phyloP scores from a whole-genome alignment of 2,888 invertebrate genomes.

The Troglohyphantes excavatus region DNA sequence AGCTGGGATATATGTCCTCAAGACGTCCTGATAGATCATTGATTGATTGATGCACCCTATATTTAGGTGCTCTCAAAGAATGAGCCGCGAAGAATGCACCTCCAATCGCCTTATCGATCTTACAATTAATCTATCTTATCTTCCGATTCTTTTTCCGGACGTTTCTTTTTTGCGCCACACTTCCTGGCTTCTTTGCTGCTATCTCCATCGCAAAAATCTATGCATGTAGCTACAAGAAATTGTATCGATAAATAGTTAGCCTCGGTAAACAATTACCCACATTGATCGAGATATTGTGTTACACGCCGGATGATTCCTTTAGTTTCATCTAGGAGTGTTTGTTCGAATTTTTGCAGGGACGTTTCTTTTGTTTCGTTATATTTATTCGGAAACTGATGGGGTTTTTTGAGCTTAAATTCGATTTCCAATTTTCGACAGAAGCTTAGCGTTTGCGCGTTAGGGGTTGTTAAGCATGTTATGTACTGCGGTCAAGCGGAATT shows the following conservation, averaged over 20 bases:
- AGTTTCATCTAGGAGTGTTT: not conserved
- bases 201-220: conserved; percentile 62
- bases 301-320: conserved; percentile 33
- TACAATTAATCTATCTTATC: conserved; percentile 73
- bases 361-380: conserved; percentile 26
- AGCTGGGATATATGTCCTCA: conserved; percentile 51
- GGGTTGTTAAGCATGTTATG: conserved; percentile 8
- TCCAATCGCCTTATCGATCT: conserved; percentile 73
- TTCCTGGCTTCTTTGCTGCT: conserved; percentile 58
- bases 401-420: conserved; percentile 10
- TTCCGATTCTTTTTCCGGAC: conserved; percentile 39
- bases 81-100: conserved; percentile 70
- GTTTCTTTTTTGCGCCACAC: conserved; percentile 51
- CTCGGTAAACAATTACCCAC: conserved; percentile 60
- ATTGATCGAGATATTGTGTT: conserved; percentile 60
- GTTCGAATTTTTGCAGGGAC: not conserved
- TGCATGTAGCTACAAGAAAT: conserved; percentile 65
- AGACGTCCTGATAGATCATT: conserved; percentile 73
- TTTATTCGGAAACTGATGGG: conserved; percentile 5
- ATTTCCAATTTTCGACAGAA: conserved; percentile 11
- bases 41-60: conserved; percentile 74
- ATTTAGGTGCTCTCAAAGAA: conserved; percentile 68
- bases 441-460: not conserved
- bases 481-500: conserved; percentile 1
- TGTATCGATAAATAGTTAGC: conserved; percentile 63